These are phyloP conservation scores for Aproaerema taeniolella DNA, from an alignment of 2,888 invertebrate species.

Conservation along the genomic window DNA sequence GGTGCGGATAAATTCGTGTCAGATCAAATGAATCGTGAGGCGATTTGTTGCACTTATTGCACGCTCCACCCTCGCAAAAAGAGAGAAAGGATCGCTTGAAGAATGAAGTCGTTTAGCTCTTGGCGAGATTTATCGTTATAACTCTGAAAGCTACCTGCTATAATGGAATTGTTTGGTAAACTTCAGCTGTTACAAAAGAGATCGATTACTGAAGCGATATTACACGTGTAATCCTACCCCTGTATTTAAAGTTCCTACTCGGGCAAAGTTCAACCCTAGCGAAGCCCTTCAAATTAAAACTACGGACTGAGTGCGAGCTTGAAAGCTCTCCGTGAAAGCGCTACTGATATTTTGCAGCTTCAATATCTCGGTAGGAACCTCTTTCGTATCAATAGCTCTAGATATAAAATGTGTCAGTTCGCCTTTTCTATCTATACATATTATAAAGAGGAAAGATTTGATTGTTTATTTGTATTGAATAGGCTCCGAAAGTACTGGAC, in stretches of 20 bases:
- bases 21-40: slow-evolving; percentile 73
- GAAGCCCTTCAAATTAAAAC: slow-evolving; percentile 41
- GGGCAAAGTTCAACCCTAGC: slow-evolving; percentile 35
- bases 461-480: no score
- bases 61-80: slow-evolving; percentile 36
- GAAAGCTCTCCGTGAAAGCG: slow-evolving; percentile 7
- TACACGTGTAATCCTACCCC: slow-evolving; percentile 26
- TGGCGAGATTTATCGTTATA: slow-evolving; percentile 34
- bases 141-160: slow-evolving; percentile 10
- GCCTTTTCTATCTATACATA: no score
- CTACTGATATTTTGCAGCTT: slow-evolving; percentile 1
- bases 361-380: no score
- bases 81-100: slow-evolving; percentile 32
- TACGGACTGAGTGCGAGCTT: not conserved
- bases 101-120: slow-evolving; percentile 41
- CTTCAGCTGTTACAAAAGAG: slow-evolving; percentile 7
- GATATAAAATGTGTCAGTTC: no score
- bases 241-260: slow-evolving; percentile 29
- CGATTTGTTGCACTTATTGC: slow-evolving; percentile 69
- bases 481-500: no score
- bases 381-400: no score
- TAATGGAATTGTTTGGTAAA: not conserved
- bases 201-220: slow-evolving; percentile 3
- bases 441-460: no score
- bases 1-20: slow-evolving; percentile 74